Conservation (phyloP, 2,888 invertebrate species). For the Cephalotes varians region DNA sequence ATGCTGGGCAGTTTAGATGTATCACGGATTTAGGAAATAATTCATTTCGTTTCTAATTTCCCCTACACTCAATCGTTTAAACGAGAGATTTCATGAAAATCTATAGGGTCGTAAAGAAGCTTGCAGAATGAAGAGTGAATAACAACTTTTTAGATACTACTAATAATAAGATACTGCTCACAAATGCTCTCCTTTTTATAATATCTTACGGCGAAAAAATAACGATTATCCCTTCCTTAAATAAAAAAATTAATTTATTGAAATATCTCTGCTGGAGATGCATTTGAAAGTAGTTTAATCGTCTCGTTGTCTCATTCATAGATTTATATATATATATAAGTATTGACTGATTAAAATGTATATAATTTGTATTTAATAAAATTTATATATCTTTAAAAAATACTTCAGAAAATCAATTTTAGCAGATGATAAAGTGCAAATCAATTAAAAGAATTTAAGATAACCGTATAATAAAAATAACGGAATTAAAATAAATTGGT, state of each 20-base stretch:
- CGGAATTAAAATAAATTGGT: background rate
- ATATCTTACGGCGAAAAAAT: too few relatives aligned
- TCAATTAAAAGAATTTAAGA: background rate
- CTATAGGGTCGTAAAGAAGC: background rate
- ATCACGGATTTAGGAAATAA: background rate
- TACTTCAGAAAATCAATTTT: background rate
- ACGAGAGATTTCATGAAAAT: conserved; percentile 1
- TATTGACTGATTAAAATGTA: background rate
- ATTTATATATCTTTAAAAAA: background rate
- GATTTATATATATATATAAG: background rate
- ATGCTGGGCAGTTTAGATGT: background rate
- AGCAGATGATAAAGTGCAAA: background rate
- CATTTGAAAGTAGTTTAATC: background rate
- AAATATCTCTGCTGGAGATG: background rate
- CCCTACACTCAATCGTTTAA: background rate
- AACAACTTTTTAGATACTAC: background rate
- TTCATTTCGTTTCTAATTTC: background rate
- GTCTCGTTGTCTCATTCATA: background rate
- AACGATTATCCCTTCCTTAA: background rate
- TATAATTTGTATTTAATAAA: background rate
- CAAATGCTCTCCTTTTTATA: background rate
- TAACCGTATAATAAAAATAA: background rate
- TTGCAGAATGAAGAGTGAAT: background rate
- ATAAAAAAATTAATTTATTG: background rate
- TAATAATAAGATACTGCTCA: conserved; percentile 8